These are phyloP conservation scores for Apoda limacodes DNA, from an alignment of 2,888 invertebrate genomes.

Conservation along the genomic window DNA sequence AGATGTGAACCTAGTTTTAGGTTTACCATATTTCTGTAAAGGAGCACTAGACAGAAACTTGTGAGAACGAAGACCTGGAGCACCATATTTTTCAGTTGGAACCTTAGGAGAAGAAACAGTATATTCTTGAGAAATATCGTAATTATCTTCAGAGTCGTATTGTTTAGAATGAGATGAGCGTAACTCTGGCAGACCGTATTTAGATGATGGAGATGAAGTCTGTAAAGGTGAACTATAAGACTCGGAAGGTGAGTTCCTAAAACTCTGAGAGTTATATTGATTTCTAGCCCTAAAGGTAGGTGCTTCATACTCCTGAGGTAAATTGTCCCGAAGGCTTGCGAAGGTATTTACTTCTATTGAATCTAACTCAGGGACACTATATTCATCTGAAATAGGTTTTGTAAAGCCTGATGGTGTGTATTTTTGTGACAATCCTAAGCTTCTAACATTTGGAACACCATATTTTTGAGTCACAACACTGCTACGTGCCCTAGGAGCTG, in stretches of 20 bases:
- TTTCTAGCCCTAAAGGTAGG: slow-evolving; percentile 10
- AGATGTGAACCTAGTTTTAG: slow-evolving; percentile 15
- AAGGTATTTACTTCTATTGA: slow-evolving; percentile 11
- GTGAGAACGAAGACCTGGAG: slow-evolving; percentile 4
- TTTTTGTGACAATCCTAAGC: slow-evolving; percentile 11
- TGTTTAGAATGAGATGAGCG: slow-evolving; percentile 22
- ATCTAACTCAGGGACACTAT: slow-evolving; percentile 20
- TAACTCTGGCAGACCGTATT: slow-evolving; percentile 31
- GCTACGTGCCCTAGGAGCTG: slow-evolving; percentile 24
- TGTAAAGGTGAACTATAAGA: slow-evolving; percentile 25
- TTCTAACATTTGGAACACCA: slow-evolving; percentile 24
- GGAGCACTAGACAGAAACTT: slow-evolving; percentile 21
- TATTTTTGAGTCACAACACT: slow-evolving; percentile 29
- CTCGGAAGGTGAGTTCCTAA: slow-evolving; percentile 19
- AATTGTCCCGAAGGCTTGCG: slow-evolving; percentile 15
- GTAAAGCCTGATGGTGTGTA: slow-evolving; percentile 14
- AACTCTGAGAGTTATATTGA: not conserved
- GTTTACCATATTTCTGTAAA: slow-evolving; percentile 31
- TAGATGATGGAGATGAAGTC: slow-evolving; percentile 24
- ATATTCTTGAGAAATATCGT: no score
- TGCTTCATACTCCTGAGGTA: slow-evolving; percentile 26
- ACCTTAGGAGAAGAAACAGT: no score
- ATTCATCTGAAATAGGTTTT: slow-evolving; percentile 23
- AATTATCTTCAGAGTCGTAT: no score
- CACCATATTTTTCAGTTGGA: slow-evolving; percentile 35